Base-by-base conservation (phyloP, 1,140 invertebrate species). In the Pseudomyrmex flavicornis region DNA sequence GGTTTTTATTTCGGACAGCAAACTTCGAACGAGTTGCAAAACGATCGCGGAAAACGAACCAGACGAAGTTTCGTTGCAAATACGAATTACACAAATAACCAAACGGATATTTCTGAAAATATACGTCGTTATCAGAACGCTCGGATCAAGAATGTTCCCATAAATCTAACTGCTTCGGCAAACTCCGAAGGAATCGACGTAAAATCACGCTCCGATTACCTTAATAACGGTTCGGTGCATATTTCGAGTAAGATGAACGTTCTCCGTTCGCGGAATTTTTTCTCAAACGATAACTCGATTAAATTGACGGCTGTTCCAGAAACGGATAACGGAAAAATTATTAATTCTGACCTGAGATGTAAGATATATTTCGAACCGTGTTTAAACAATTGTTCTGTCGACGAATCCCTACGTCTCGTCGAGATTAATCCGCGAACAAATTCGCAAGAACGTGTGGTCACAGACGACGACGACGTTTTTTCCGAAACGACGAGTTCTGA, bases 31-130 rank as follows among this genome's bases (percentile, higher is more conserved):
- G 54, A 68, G 66, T 50, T 12, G 2, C 85, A n/a, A n/a, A n/a
- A 70, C 10, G 61, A 74, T 48, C 87, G 86, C 15, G 61, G 52
- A 20, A 88, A 84, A 65, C 87, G 86, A 13, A 88, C 58, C 56
- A 82, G 66, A 82, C 59, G 83, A 15, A 73, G 56, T 17, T 61
- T 48, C 15, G n/a, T n/a, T 54, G 1, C 15, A n/a, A 15, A 66
- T 46, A 44, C 12, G 44, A 63, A 58, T 73, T 50, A 44, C 13
- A 52, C 3, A 48, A 74, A 44, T 54, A 54, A 48, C 15, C 20
- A 26, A 5, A 70, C 17, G 50, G 52, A 46, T 10, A n/a, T 44
- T 20, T 15, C 35, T 46, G 44, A 10, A 3, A 65, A 74, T 35
- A 56, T 63, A 2, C 15, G 20, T 59, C 10, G 0, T 69, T 0